phyloP scores from a whole-genome alignment of 2,888 invertebrate species.

The Rambutsinella grinnellia region DNA sequence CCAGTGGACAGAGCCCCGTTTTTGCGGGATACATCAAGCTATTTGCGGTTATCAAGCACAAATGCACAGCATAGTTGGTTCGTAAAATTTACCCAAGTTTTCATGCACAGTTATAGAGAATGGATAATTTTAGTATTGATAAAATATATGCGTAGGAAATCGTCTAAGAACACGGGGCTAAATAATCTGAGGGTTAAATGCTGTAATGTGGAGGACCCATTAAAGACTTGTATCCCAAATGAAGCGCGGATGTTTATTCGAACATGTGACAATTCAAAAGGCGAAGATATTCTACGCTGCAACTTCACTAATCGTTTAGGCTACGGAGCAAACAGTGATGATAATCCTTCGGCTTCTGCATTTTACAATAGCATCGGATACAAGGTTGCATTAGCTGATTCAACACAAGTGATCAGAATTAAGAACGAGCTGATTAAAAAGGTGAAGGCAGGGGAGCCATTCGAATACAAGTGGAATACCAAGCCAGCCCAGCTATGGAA shows the following conservation, averaged over 20 bases:
- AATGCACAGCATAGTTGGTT: no score
- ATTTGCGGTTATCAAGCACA: constrained; percentile 59
- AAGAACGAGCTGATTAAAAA: neutral
- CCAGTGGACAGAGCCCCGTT: no score
- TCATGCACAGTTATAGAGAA: no score
- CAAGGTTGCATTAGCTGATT: constrained; percentile 10
- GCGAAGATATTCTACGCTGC: constrained; percentile 36
- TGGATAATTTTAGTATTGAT: no score
- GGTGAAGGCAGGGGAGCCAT: constrained; percentile 8
- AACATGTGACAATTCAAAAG: constrained; percentile 38
- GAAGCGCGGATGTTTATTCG: constrained; percentile 34
- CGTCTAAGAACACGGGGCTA: constrained; percentile 56
- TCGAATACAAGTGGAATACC: constrained; percentile 46
- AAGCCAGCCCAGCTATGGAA: no score
- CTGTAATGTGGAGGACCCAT: constrained; percentile 48
- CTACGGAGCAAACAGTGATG: constrained; percentile 4
- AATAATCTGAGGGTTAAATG: constrained; percentile 50
- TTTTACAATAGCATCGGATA: constrained; percentile 57
- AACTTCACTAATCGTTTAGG: constrained; percentile 38
- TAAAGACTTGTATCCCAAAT: constrained; percentile 24
- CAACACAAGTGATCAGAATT: constrained; percentile 12
- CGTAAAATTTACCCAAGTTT: no score
- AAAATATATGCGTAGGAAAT: no score
- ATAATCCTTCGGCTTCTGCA: constrained; percentile 14
- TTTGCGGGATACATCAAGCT: no score